Evolutionary conservation across 2,113 vertebrate species (phyloP).

Genomic region (Dicrurus megarhynchus): DNA sequence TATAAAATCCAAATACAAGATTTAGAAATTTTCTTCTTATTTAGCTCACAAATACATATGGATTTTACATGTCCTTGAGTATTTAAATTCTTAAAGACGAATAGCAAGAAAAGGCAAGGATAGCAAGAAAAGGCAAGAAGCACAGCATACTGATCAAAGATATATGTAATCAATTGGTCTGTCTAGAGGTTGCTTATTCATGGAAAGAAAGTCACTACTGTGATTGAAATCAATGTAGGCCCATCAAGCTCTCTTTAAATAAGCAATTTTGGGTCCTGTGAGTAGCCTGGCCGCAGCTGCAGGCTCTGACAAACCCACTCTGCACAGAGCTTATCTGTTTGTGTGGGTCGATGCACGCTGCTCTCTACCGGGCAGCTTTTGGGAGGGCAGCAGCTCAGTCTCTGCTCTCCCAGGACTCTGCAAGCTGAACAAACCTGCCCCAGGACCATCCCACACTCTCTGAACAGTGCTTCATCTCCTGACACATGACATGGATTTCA

Average conservation of each 20-base stretch:
- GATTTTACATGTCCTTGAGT: neutral
- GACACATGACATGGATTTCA: neutral
- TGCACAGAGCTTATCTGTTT: neutral
- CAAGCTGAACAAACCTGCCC: neutral
- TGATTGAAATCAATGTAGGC: neutral
- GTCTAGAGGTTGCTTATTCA: neutral
- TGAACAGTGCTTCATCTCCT: neutral
- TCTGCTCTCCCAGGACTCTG: neutral
- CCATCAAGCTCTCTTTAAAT: neutral
- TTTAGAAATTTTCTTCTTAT: neutral
- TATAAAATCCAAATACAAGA: neutral
- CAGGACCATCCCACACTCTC: neutral
- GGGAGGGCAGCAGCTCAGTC: neutral
- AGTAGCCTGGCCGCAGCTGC: neutral
- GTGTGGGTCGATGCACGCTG: rapidly evolving
- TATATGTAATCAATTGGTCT: neutral
- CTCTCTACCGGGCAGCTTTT: neutral
- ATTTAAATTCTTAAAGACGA: neutral
- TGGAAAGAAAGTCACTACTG: neutral
- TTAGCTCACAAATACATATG: neutral
- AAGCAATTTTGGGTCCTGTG: neutral
- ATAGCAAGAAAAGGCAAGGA: neutral
- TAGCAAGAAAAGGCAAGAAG: neutral
- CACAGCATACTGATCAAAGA: neutral
- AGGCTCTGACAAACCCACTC: neutral